These are phyloP conservation scores for Apis dorsata DNA, from an alignment of 1,140 invertebrate species.

Conservation along the genomic window DNA sequence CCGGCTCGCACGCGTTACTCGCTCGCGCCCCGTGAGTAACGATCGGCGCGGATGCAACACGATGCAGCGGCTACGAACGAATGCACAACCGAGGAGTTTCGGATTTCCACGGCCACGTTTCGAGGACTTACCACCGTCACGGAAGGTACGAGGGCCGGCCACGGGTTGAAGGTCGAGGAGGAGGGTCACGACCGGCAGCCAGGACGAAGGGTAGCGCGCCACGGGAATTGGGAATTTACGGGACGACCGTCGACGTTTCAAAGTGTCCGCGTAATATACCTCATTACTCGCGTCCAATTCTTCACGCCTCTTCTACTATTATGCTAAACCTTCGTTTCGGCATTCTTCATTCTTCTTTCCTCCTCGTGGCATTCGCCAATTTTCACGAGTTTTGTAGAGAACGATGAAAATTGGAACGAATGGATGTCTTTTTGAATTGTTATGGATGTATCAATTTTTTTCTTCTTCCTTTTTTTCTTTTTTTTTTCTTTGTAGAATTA, in stretches of 20 bases:
- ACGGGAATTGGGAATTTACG: slow-evolving; percentile 73
- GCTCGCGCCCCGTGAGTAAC: slow-evolving; percentile 67
- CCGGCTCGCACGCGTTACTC: slow-evolving; percentile 62
- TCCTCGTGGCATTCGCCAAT: too few species aligned
- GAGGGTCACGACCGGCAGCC: slow-evolving; percentile 15
- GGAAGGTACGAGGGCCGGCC: slow-evolving; percentile 46
- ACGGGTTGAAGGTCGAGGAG: slow-evolving; percentile 43
- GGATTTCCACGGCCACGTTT: slow-evolving; percentile 69
- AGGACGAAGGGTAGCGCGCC: neutral
- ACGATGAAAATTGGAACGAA: too few species aligned
- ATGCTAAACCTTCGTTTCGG: slow-evolving; percentile 58
- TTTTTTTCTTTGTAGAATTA: too few species aligned
- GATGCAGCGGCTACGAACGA: slow-evolving; percentile 61
- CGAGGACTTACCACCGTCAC: slow-evolving; percentile 66
- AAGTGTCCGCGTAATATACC: slow-evolving; percentile 70
- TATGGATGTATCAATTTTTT: too few species aligned
- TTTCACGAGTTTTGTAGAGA: too few species aligned
- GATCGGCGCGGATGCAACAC: slow-evolving; percentile 62
- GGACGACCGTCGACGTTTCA: slow-evolving; percentile 64
- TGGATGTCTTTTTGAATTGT: too few species aligned
- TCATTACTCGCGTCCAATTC: slow-evolving; percentile 72
- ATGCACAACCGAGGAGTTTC: slow-evolving; percentile 63
- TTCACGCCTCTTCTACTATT: slow-evolving; percentile 51
- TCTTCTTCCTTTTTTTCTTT: too few species aligned
- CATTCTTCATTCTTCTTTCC: slow-evolving; percentile 11